A percentile compares a stretch with the other conserved stretches of the same genome.
Conservation (phyloP, 2,113 vertebrate species). For the Tauraco erythrolophus region DNA sequence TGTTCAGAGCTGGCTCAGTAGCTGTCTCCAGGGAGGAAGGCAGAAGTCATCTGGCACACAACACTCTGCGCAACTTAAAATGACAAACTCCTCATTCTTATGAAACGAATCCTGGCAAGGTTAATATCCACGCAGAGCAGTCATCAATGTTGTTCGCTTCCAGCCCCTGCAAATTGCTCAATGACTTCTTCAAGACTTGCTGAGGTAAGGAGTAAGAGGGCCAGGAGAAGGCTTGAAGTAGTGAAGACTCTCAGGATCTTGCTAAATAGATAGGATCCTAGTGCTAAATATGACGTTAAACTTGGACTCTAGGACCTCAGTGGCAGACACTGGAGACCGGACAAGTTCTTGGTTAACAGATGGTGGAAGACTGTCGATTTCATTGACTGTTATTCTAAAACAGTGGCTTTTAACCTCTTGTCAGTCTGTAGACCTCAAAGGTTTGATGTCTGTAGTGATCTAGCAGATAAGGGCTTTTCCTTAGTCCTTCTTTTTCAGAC, state of each 20-base stretch:
- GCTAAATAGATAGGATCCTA: background rate
- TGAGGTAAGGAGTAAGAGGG: conserved; percentile 50
- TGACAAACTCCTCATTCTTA: conserved; percentile 46
- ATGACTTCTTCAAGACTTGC: conserved; percentile 57
- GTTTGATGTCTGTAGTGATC: background rate
- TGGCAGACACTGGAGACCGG: background rate
- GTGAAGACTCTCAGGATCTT: background rate
- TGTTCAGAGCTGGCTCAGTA: conserved; percentile 53
- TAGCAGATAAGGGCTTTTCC: background rate
- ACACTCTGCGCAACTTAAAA: conserved; percentile 3
- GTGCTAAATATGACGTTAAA: background rate
- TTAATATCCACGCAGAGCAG: conserved; percentile 53
- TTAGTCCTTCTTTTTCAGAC: background rate
- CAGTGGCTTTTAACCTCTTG: background rate
- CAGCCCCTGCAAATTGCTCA: conserved; percentile 53
- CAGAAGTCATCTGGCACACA: conserved; percentile 56
- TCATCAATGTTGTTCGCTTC: conserved; percentile 48
- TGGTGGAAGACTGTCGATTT: background rate
- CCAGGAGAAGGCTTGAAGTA: conserved; percentile 22
- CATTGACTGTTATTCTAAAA: background rate
- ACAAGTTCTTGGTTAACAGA: background rate
- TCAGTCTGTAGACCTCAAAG: background rate
- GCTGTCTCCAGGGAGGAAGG: conserved; percentile 32
- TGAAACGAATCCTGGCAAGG: conserved; percentile 55
- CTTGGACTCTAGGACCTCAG: background rate